Base-by-base conservation (phyloP, 2,113 vertebrate genomes). In the Scomber japonicus region DNA sequence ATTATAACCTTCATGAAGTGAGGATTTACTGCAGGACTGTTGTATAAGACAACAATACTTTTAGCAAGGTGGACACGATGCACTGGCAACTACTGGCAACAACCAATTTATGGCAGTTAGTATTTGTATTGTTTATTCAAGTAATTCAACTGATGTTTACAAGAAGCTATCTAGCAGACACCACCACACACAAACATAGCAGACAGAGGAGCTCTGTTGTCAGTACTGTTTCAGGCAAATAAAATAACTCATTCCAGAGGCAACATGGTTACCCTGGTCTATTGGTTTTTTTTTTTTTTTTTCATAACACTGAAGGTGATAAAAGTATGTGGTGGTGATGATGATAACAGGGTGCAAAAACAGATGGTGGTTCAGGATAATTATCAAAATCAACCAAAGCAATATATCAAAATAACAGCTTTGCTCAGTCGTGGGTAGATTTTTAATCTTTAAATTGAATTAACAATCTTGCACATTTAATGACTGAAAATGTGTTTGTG, bases 121-220 rank as follows among this genome's bases (percentile, higher is more conserved):
- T 27, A 27, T 27, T 27, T 27, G 24, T 27, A 27, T 27, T 27
- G 24, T 27, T 24, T 27, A 27, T 27, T 27, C 24, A 27, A 27
- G 24, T 27, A 27, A 27, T 27, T 27, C 24, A 27, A 3, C 24
- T 2, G 24, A 27, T 27, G 24, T 27, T 27, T 27, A 27, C 24
- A 27, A 27, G 24, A 27, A 27, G 24, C 24, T 27, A 27, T 27
- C 24, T 27, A 3, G 24, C 3, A 27, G 24, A 27, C 86, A 71
- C 40, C 16, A 3, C 69, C 78, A 86, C 86, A 66, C 82, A 79
- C 81, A 80, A 73, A 73, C 74, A 5, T 54, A 27, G 53, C 85
- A 87, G 89, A 91, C 89, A 88, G 78, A 85, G 83, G 9, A 24
- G 45, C 88, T 82, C 79, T 83, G 88, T 88, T 86, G 83, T 83